Base-by-base conservation (phyloP, 2,113 vertebrate genomes). In the Lucifuga dentata region DNA sequence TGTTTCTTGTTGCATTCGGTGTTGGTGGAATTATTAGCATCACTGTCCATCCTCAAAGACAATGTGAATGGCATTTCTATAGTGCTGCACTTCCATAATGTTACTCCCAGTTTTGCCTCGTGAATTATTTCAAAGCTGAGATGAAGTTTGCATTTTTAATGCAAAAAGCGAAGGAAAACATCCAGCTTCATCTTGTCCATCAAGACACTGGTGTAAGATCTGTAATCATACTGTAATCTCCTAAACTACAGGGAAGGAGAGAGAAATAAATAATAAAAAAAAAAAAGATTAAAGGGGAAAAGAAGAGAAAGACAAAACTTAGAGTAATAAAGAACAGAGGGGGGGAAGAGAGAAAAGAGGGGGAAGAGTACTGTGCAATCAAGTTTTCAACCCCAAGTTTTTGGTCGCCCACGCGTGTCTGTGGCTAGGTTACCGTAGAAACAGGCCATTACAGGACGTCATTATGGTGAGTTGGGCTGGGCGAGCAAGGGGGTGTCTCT, bases 361-460 rank as follows among this genome's bases (percentile, higher is more conserved):
- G 49, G 35, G 23, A 40, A 39, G 41, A 60, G 45, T 2, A 1
- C 24, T 32, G 46, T 76, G 49, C 68, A 56, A 11, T 76, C 53
- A 63, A 80, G 69, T 74, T 75, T 61, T 83, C 53, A 75, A 78
- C 85, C 78, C 71, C 62, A 65, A 86, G 44, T 63, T 69, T 81
- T 76, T 64, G 49, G 66, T 81, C 79, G 79, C 86, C 84, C 84
- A 86, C 86, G 49, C 72, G 70, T 70, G 68, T 88, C 78, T 91
- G 85, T 87, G 86, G 86, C 78, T 76, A 77, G 81, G 89, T 89
- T 90, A 69, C 86, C 70, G 49, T 84, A 76, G 89, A 62, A 87
- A 89, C 81, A 9, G 62, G 67, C 68, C 48, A 77, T 84, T 88
- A 83, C 50, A 72, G 79, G 36, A 85, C 52, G 64, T 86, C 73